Conservation (phyloP, 2,888 invertebrate species). For the Ernsta delagoae region DNA sequence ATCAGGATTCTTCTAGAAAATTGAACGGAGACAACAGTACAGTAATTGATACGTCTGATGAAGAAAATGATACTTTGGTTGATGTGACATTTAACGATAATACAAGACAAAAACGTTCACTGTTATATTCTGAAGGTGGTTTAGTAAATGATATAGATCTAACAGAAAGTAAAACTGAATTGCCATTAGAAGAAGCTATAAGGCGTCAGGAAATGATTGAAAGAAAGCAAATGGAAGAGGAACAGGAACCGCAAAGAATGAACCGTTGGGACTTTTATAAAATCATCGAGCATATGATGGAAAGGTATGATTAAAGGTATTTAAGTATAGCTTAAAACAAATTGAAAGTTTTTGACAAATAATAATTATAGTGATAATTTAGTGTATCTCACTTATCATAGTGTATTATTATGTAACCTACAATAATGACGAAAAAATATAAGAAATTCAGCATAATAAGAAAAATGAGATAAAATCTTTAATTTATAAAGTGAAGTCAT, state of each 20-base stretch:
- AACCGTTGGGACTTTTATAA: constrained; percentile 88
- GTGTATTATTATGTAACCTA: no score
- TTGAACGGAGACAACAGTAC: constrained; percentile 43
- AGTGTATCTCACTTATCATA: no score
- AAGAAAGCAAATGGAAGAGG: constrained; percentile 54
- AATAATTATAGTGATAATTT: no score
- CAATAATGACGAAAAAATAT: no score
- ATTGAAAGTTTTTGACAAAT: no score
- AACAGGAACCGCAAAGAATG: constrained; percentile 70
- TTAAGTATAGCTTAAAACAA: no score
- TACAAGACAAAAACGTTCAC: constrained; percentile 63
- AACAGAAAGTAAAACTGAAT: constrained; percentile 51
- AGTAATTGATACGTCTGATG: constrained; percentile 47
- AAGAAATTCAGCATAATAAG: no score
- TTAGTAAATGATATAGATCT: constrained; percentile 49
- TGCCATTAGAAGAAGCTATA: constrained; percentile 76
- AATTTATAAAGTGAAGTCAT: neutral
- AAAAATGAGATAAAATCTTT: no score
- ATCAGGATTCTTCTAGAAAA: constrained; percentile 45
- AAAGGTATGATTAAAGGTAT: constrained; percentile 68
- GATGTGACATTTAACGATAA: constrained; percentile 67
- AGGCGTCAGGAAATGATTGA: constrained; percentile 79
- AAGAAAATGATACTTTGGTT: constrained; percentile 65
- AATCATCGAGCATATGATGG: constrained; percentile 84
- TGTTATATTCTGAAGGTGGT: constrained; percentile 70